Evolutionary conservation across 2,888 invertebrate genomes (phyloP).

Genomic region (Scaptomyza parva): DNA sequence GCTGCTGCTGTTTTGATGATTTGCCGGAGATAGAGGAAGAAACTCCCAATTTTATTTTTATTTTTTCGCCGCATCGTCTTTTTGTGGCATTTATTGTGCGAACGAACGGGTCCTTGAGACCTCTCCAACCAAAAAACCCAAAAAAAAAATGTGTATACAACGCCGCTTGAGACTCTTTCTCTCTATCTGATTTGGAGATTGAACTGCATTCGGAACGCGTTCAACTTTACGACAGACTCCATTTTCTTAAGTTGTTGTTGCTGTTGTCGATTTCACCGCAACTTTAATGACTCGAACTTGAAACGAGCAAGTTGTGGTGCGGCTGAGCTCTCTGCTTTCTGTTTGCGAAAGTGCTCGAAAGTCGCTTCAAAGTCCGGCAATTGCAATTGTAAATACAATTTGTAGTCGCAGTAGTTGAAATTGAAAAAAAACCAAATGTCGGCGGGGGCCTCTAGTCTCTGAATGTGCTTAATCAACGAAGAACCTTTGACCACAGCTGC

Average conservation of each 20-base stretch:
- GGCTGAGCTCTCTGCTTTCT: conserved; percentile 8
- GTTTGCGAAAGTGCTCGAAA: conserved; percentile 17
- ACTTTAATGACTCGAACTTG: conserved; percentile 72
- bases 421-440: conserved; percentile 1
- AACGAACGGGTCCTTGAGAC: conserved; percentile 47
- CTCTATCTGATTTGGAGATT: conserved; percentile 11
- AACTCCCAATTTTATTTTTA: conserved; percentile 19
- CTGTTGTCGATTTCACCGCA: conserved; percentile 29
- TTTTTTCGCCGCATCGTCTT: conserved; percentile 32
- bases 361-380: conserved; percentile 30
- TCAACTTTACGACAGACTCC: conserved; percentile 20
- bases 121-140: conserved; percentile 14
- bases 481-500: conserved; percentile 34
- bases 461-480: conserved; percentile 30
- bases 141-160: conserved; percentile 30
- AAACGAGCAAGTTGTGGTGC: conserved; percentile 20
- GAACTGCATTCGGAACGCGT: conserved; percentile 25
- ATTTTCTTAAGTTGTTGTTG: conserved; percentile 9
- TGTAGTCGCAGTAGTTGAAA: conserved; percentile 21
- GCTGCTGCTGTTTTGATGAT: conserved; percentile 61
- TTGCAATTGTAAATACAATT: conserved; percentile 58
- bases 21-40: conserved; percentile 46
- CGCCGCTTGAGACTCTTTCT: conserved; percentile 36
- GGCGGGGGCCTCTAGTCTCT: too few species aligned
- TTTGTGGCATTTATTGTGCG: conserved; percentile 74